Conservation (phyloP, 1,140 invertebrate species). For the Araneus ventricosus region DNA sequence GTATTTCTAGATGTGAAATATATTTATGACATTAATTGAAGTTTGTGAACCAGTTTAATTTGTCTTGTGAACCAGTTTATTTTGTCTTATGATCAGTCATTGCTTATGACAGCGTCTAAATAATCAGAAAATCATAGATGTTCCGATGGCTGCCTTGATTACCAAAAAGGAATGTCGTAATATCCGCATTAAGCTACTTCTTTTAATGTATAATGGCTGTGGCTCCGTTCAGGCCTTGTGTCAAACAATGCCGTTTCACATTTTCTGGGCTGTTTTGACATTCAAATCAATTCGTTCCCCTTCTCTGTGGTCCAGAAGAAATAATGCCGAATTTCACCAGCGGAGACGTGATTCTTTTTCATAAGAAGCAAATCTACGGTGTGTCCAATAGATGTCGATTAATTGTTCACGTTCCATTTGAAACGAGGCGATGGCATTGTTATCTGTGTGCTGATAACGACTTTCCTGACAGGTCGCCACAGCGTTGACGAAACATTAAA, state of each 20-base stretch:
- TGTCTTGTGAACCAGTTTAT: neutral
- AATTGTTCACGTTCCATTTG: conserved; percentile 33
- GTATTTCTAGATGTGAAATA: too few relatives aligned
- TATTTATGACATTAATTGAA: too few relatives aligned
- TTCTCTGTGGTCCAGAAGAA: neutral
- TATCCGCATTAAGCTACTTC: neutral
- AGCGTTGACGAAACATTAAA: too few relatives aligned
- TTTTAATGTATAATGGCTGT: neutral
- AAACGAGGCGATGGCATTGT: neutral
- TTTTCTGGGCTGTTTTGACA: neutral
- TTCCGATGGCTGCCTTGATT: neutral
- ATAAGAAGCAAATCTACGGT: neutral
- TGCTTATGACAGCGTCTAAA: neutral
- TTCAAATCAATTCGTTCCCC: neutral
- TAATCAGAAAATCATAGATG: neutral
- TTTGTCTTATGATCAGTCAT: neutral
- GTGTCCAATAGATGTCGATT: neutral
- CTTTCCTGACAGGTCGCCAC: neutral
- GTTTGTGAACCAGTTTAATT: too few relatives aligned
- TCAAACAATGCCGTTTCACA: neutral
- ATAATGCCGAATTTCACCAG: neutral
- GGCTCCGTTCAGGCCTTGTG: neutral
- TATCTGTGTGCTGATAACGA: neutral
- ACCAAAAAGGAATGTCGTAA: neutral
- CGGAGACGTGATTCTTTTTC: neutral